Conservation (phyloP, 1,140 invertebrate genomes). For the Acromyrmex echinatior region DNA sequence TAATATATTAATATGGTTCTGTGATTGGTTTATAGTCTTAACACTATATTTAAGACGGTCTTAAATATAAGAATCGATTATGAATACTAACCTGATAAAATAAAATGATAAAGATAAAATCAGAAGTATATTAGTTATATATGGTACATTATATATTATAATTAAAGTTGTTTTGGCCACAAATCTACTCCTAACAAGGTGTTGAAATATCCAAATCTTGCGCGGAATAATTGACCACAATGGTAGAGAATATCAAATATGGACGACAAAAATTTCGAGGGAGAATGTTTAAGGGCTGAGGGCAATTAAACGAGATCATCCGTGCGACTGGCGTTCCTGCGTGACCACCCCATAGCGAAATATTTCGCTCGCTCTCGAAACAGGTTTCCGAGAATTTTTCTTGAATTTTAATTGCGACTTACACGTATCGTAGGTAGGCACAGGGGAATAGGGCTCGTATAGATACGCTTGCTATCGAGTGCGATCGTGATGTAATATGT, state of each 20-base stretch:
- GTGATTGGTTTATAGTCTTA: no score
- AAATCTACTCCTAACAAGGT: neutral
- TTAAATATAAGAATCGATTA: no score
- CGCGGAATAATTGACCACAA: neutral
- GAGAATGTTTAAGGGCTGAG: neutral
- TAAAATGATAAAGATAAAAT: neutral
- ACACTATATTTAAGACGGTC: no score
- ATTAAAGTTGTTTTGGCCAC: neutral
- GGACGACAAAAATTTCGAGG: slow-evolving; percentile 22
- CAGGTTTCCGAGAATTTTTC: slow-evolving; percentile 75
- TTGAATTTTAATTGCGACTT: slow-evolving; percentile 76
- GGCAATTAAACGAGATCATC: slow-evolving; percentile 75
- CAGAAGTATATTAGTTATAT: no score
- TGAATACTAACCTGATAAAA: no score
- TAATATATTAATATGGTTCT: no score
- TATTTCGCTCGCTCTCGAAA: slow-evolving; percentile 59
- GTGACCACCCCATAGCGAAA: slow-evolving; percentile 71
- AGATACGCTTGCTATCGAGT: slow-evolving; percentile 67
- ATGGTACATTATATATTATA: neutral
- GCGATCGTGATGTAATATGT: slow-evolving; percentile 75
- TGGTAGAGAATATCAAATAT: neutral
- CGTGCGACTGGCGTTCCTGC: slow-evolving; percentile 47
- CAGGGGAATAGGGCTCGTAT: slow-evolving; percentile 57
- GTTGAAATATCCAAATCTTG: slow-evolving; percentile 10
- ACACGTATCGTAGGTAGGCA: slow-evolving; percentile 60